Conservation (phyloP, 2,113 vertebrate species). For the Salvelinus sp. region DNA sequence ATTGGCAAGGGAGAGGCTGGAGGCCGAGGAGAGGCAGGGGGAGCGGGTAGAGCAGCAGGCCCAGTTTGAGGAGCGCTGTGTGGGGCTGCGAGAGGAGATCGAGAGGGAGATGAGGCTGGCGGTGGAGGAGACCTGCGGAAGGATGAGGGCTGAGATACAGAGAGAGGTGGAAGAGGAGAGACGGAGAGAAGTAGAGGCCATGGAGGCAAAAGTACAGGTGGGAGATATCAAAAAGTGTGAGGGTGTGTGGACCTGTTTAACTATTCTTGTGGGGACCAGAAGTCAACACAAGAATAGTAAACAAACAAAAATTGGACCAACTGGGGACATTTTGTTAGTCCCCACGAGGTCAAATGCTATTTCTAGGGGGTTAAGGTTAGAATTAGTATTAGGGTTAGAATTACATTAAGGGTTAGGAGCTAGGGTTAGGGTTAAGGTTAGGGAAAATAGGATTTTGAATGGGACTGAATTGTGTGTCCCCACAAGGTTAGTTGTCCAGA, state of each 20-base stretch:
- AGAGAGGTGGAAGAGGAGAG: slow-evolving; percentile 21
- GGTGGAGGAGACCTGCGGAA: slow-evolving; percentile 32
- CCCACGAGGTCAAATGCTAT: too few relatives aligned
- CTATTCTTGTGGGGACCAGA: too few relatives aligned
- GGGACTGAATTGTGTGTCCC: too few relatives aligned
- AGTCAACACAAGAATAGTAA: too few relatives aligned
- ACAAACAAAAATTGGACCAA: too few relatives aligned
- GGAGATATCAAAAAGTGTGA: slow-evolving; percentile 24
- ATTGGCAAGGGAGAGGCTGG: slow-evolving; percentile 33
- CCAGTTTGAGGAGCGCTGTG: slow-evolving; percentile 39
- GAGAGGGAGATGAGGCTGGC: slow-evolving; percentile 37
- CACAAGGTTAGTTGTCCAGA: too few relatives aligned
- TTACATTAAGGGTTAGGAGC: too few relatives aligned
- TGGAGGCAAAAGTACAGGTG: slow-evolving; percentile 10
- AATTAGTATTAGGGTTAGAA: too few relatives aligned
- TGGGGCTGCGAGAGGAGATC: slow-evolving; percentile 30
- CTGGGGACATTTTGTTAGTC: too few relatives aligned
- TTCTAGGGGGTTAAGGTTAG: too few relatives aligned
- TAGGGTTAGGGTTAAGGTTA: too few relatives aligned
- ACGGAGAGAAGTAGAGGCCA: slow-evolving; percentile 4
- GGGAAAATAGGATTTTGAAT: too few relatives aligned
- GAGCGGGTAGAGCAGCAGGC: slow-evolving; percentile 31
- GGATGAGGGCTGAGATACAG: slow-evolving; percentile 27
- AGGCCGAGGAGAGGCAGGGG: slow-evolving; percentile 35
- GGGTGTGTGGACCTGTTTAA: neutral